Conservation (phyloP, 2,113 vertebrate species). For the Oryzias javanicus region DNA sequence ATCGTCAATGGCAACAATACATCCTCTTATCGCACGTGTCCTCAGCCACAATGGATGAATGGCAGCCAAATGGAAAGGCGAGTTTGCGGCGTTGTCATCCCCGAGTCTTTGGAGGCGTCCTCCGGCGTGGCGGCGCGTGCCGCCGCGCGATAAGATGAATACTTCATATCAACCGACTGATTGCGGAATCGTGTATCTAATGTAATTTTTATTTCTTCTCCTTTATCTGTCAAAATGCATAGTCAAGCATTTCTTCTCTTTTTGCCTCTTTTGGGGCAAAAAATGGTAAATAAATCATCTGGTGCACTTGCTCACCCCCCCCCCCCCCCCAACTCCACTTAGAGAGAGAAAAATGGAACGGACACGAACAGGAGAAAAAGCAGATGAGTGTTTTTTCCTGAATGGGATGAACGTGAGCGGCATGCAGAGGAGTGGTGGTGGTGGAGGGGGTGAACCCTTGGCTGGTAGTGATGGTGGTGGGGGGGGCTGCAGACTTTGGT, state of each 20-base stretch:
- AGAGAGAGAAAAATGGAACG: slow-evolving; percentile 47
- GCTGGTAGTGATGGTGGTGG: slow-evolving; percentile 13
- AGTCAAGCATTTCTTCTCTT: slow-evolving; percentile 68
- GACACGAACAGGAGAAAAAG: slow-evolving; percentile 45
- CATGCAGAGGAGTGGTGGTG: slow-evolving; percentile 34
- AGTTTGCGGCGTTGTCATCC: slow-evolving; percentile 54
- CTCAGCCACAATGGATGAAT: slow-evolving; percentile 55
- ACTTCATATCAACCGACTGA: slow-evolving; percentile 68
- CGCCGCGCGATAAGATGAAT: slow-evolving; percentile 68
- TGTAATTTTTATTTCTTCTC: slow-evolving; percentile 68
- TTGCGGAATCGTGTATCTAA: slow-evolving; percentile 74
- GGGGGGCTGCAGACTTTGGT: slow-evolving; percentile 58
- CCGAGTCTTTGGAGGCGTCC: slow-evolving; percentile 47
- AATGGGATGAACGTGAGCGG: slow-evolving; percentile 57
- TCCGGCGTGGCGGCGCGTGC: slow-evolving; percentile 45
- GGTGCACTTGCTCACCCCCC: slow-evolving; percentile 65
- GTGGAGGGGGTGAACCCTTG: slow-evolving; percentile 19
- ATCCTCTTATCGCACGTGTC: slow-evolving; percentile 57
- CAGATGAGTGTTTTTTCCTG: slow-evolving; percentile 41
- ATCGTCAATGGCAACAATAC: slow-evolving; percentile 64
- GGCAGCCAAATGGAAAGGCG: slow-evolving; percentile 50
- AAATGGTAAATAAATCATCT: slow-evolving; percentile 76
- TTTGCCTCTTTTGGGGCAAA: slow-evolving; percentile 36
- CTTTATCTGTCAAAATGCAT: slow-evolving; percentile 71
- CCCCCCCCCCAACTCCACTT: slow-evolving; percentile 37